Base-by-base conservation (phyloP, 2,113 vertebrate genomes). In the Furnarius figulus region DNA sequence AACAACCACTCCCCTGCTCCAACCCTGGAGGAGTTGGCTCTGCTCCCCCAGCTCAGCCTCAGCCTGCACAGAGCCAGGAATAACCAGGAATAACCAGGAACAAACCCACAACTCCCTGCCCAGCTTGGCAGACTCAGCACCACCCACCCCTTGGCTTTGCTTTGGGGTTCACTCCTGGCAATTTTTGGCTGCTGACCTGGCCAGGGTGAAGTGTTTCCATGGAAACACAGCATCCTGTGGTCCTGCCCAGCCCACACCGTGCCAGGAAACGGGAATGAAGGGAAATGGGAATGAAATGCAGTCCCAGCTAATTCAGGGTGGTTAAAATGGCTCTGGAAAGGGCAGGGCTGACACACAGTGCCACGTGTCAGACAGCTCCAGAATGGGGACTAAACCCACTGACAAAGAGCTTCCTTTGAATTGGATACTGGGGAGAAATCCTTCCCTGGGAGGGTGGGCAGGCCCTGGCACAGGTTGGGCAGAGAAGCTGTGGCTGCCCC, bases 341-440 rank as follows among this genome's bases (percentile, higher is more conserved):
- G 16, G 24, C 59, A 73, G 25, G 1, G 0, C n/a, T 7, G 50
- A 17, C 2, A 44, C 0, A 2, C 12, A 24, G 35, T 7, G 17
- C 11, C 63, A 58, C 0, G 1, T 18, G 73, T 58, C 10, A 23
- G 46, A 40, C 47, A 47, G 3, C 23, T 59, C 24, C 22, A 82
- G 28, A 40, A 39, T 0, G 10, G 25, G 42, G 35, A 44, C 53
- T 23, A 31, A 65, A 59, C 33, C 17, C 1, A 2, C 40, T 16
- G 74, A 58, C 16, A n/a, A 35, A 42, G 21, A 78, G 39, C 56
- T 12, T 7, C 84, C 65, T 46, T 16, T 19, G 65, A 17, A 3
- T 7, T 56, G 65, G 39, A n/a, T 12, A 4, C 27, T 14, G 18
- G 7, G 20, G 0, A 33, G 28, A 18, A 78, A 77, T 68, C 31